Base-by-base conservation (phyloP, 2,888 invertebrate species). In the Pelosia muscerda region DNA sequence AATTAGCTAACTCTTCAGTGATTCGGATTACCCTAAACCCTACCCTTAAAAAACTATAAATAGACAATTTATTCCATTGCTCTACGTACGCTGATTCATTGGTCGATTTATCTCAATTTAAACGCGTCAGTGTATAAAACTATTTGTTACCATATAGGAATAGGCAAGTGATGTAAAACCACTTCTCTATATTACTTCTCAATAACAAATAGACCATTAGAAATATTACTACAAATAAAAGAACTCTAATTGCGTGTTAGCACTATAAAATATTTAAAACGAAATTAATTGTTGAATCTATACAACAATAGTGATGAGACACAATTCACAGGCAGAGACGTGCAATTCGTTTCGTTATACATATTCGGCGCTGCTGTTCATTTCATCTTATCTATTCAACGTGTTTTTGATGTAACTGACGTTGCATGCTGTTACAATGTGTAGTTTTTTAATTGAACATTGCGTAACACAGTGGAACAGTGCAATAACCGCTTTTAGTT, bases 381-480 rank as follows among this genome's bases (percentile, higher is more conserved):
- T 79, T 82, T 85, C 82, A 76, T 79, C 79, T 81, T 79, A 79
- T 82, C 84, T 79, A 71, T 63, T 74, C 71, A 79, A 80, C 86
- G 78, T 82, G 86, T 85, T 85, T 83, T 80, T 81, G 79, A 82
- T 81, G 84, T 84, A 85, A 84, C 82, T 77, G 78, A 84, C 82
- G 79, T 86, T 82, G 87, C 87, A 82, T 87, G 87, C 65, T 80
- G 76, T 81, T 83, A 80, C 81, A 79, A 79, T 79, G 78, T 78
- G 74, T 80, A 71, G 76, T 78, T 82, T 78, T 82, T 79, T 84
- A 85, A 87, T 87, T 86, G 81, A 72, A 63, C 63, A 68, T 87
- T 87, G 76, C 82, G 76, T 77, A 86, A 87, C 75, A 23, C 26
- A 49, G 61, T 61, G 56, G 57, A 34, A 56, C 73, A 81, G 78